A percentile compares a stretch with the other conserved stretches of the same genome.
Conservation (phyloP, 92 coral and sea anemone genomes). For the Zoanthus sansibaricus region DNA sequence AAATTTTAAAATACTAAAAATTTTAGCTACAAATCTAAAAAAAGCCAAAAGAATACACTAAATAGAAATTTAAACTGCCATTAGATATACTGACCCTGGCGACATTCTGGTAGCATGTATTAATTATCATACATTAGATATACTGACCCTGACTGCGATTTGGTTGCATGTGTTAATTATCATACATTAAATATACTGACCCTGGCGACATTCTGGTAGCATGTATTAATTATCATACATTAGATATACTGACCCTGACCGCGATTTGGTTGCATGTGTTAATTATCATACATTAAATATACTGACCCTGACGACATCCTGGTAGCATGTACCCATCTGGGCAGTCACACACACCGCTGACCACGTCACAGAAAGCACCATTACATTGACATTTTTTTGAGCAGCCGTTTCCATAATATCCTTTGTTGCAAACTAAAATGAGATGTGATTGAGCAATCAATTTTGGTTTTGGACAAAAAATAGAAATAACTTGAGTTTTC, state of each 20-base stretch:
- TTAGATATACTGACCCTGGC: constrained; percentile 3
- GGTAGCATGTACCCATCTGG: constrained; percentile 78
- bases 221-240: neutral
- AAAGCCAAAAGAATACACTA: too few relatives aligned
- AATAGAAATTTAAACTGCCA: too few relatives aligned
- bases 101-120: constrained; percentile 70
- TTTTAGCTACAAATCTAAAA: too few relatives aligned
- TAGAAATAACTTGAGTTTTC: neutral
- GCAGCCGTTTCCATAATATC: constrained; percentile 71
- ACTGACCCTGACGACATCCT: constrained; percentile 56
- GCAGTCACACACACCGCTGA: constrained; percentile 78
- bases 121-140: too few relatives aligned
- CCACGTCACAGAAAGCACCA: constrained; percentile 77
- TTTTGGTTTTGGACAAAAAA: neutral
- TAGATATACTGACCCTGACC: neutral
- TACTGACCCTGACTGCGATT: too few relatives aligned
- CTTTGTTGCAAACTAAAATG: constrained; percentile 60
- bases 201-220: too few relatives aligned
- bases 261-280: too few relatives aligned
- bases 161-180: too few relatives aligned
- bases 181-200: too few relatives aligned
- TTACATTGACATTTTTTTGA: constrained; percentile 66
- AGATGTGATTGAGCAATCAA: neutral
- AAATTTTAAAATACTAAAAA: too few relatives aligned
- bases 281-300: neutral